A percentile compares a stretch with the other conserved stretches of the same genome.
These are phyloP conservation scores for Hemitrygon akajei DNA, from an alignment of 2,797 vertebrate species.

Conservation along the genomic window DNA sequence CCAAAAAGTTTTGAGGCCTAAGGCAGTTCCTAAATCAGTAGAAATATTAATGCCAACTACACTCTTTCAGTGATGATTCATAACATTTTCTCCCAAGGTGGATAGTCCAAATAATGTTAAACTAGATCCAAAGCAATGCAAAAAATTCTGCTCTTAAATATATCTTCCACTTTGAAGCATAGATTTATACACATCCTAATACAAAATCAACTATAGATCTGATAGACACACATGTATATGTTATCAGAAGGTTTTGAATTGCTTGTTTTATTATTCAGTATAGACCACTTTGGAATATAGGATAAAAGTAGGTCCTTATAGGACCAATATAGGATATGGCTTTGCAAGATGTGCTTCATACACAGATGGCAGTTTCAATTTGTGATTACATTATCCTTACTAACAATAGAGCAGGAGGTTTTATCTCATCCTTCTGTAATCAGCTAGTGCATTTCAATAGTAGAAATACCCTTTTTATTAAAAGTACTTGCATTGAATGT, in stretches of 20 bases:
- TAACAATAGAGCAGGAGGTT: background rate
- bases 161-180: background rate
- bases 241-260: background rate
- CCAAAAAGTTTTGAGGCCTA: background rate
- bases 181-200: background rate
- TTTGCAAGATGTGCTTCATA: constrained; percentile 21
- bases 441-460: background rate
- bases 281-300: background rate
- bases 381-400: background rate
- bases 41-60: background rate
- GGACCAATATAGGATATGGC: background rate
- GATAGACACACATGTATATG: background rate
- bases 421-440: constrained; percentile 20
- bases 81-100: background rate
- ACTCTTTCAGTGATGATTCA: background rate
- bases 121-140: background rate
- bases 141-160: background rate
- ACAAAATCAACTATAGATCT: background rate
- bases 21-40: background rate
- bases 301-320: constrained; percentile 6
- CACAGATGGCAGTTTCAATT: background rate
- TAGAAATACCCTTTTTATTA: background rate
- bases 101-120: background rate
- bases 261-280: background rate
- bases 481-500: background rate